Percentiles rank a stretch among this genome's conserved stretches.
These are phyloP conservation scores for Mustelus asterias DNA, from an alignment of 2,113 vertebrate species.

Conservation along the genomic window DNA sequence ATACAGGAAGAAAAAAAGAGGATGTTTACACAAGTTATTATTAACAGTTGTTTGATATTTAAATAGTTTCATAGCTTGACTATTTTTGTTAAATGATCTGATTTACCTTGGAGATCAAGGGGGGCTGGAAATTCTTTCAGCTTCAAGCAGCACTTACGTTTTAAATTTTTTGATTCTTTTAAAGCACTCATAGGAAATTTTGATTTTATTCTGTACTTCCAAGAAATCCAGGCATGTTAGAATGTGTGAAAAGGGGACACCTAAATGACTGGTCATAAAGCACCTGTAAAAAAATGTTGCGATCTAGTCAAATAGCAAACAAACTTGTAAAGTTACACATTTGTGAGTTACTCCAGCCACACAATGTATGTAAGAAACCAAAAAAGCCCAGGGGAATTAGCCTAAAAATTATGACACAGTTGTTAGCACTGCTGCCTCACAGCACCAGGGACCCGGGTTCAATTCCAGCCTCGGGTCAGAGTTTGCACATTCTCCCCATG, in stretches of 20 bases:
- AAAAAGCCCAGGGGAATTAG: neutral
- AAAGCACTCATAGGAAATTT: neutral
- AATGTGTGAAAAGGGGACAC: neutral
- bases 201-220: neutral
- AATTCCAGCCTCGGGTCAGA: too few relatives aligned
- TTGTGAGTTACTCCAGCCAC: neutral
- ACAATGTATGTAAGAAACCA: neutral
- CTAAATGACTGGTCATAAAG: neutral
- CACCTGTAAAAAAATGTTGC: neutral
- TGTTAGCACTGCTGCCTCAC: too few relatives aligned
- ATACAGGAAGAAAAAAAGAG: neutral
- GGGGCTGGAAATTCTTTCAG: neutral
- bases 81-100: neutral
- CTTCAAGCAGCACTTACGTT: too few relatives aligned
- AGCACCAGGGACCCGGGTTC: too few relatives aligned
- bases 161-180: neutral
- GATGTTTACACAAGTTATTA: neutral
- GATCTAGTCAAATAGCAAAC: neutral
- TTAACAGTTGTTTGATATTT: neutral
- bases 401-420: neutral
- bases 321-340: neutral
- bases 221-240: neutral
- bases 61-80: neutral
- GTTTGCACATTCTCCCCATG: too few relatives aligned
- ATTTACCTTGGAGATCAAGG: neutral